Evolutionary conservation across 2,113 vertebrate genomes (phyloP).

Genomic region (Sceloporus tristichus): DNA sequence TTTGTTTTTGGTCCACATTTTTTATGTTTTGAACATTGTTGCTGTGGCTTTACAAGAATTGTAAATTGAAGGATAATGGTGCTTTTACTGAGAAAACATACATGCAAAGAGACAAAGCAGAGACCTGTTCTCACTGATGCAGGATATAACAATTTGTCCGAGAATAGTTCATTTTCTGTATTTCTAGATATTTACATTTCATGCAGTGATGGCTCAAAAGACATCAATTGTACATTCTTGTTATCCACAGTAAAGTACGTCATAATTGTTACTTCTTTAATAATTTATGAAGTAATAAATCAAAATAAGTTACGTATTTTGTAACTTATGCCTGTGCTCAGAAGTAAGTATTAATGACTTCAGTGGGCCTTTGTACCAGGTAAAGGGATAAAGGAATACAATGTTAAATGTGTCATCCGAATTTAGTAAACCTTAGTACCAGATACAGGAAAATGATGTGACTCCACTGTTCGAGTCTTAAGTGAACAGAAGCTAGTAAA

Average conservation of each 20-base stretch:
- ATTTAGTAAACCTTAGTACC: background rate
- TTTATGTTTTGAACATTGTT: conserved; percentile 46
- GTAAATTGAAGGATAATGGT: conserved; percentile 40
- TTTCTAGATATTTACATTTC: background rate
- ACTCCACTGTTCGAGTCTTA: background rate
- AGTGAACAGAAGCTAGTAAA: rapidly evolving
- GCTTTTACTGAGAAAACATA: conserved; percentile 24
- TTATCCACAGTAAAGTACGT: too few relatives aligned
- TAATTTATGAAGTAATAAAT: background rate
- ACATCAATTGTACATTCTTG: background rate
- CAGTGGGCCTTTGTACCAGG: background rate
- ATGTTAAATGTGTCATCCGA: background rate
- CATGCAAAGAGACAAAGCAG: background rate
- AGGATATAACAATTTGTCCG: background rate
- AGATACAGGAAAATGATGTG: background rate
- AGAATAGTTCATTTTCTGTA: background rate
- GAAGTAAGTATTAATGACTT: background rate
- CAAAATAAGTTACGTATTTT: background rate
- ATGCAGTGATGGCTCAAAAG: background rate
- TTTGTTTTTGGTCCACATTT: conserved; percentile 18
- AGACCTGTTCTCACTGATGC: conserved; percentile 33
- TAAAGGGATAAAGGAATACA: background rate
- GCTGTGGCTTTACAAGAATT: conserved; percentile 37
- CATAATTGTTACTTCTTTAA: too few relatives aligned
- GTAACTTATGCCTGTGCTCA: background rate